Base-by-base conservation (phyloP, 2,888 invertebrate species). In the Choristoneura rosaceana region DNA sequence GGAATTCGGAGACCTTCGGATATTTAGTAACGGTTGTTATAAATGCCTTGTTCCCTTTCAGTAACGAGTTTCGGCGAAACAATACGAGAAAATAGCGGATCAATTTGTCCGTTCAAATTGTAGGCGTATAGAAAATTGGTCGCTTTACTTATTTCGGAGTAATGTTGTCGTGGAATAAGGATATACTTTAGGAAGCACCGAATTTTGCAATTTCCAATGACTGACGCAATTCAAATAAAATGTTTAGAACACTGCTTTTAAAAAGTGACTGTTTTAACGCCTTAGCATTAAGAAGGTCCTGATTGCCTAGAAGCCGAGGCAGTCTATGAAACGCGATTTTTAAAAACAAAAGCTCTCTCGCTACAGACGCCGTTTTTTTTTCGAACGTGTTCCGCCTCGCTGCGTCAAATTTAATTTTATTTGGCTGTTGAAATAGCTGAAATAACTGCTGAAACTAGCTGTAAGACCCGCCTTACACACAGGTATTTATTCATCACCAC, bases 1-100 rank as follows among this genome's bases (percentile, higher is more conserved):
- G 15, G 50, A 68, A 64, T 61, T 68, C 34, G 14, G 50, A 34
- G 63, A 84, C 87, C 85, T 85, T 82, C 84, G 79, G 85, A 85
- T 86, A 85, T 84, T 87, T 83, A 83, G 84, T 83, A 85, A 85
- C 82, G 81, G 86, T 81, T 80, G 81, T 82, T 82, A 85, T 84
- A 84, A 87, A 87, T 86, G 84, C 82, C 78, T 77, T 79, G 73
- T 78, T 74, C 74, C 77, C 79, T 81, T 86, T 86, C 83, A 83
- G 84, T 83, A 84, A 81, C 78, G 78, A 78, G 76, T 76, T 75
- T 78, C 78, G 82, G 84, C 81, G 81, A 79, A 76, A 81, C 59
- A 63, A 68, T 66, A 62, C 33, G 45, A 63, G 33, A 58, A 71
- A 71, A 71, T 63, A 62, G 58, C 41, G 59, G 63, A 63, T 47